Base-by-base conservation (phyloP, 2,797 vertebrate genomes). In the Ceyx erithaca region DNA sequence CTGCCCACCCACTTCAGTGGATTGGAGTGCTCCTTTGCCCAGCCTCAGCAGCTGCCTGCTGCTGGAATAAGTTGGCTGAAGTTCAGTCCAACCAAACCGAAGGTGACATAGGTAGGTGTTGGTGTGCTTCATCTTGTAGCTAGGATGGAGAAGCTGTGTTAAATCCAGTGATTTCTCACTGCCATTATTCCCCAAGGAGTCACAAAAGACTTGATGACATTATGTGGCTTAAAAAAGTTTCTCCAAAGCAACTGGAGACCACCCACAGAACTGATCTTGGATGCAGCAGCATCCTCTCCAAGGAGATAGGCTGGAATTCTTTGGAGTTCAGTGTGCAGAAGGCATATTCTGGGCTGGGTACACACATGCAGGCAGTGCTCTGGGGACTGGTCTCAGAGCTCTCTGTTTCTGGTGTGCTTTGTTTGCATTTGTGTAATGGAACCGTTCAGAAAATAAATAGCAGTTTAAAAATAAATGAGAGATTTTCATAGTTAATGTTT, bases 381-480 rank as follows among this genome's bases (percentile, higher is more conserved):
- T 69, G 66, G 96, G 86, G 94, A 94, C 55, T 80, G 72, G 51
- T 62, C 66, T 85, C 43, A 40, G 69, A 92, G 89, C 12, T 4
- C 58, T 91, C 72, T 81, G 92, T 87, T 91, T 92, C 90, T 95
- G 59, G 66, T 7, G 10, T n/a, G 14, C 81, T 96, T 87, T 92
- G 86, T 92, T 96, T 94, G 28, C 86, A 57, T 87, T 94, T 92
- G 76, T 90, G 90, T 90, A 93, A 94, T 93, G 78, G 90, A 94
- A 86, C 52, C 66, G 87, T 94, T 94, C 72, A 66, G 83, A 95
- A 95, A 95, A 94, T 93, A 95, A 95, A 89, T 71, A 90, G 22
- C 22, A 30, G 86, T 93, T 95, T 95, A 94, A 96, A 96, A 95
- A 93, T 96, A 92, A 94, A 73, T 85, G 43, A 87, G 33, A 5